Percentiles rank a stretch among this genome's conserved stretches.
Conservation (phyloP, 2,113 vertebrate genomes). For the Patagioenas fasciata region DNA sequence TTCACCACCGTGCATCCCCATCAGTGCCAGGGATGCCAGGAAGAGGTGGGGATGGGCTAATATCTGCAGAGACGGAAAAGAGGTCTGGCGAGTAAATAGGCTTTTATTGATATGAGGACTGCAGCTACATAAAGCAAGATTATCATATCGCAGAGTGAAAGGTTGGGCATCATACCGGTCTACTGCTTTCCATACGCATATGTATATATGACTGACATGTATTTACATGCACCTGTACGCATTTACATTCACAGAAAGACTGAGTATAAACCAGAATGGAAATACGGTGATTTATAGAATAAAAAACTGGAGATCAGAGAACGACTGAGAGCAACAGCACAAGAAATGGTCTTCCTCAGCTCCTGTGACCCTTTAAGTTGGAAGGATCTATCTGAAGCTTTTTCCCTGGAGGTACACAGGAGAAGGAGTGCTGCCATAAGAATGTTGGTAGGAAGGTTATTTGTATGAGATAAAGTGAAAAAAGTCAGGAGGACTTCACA, state of each 20-base stretch:
- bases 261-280: neutral
- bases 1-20: neutral
- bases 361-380: neutral
- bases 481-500: neutral
- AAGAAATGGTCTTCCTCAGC: neutral
- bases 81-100: neutral
- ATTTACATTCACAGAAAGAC: neutral
- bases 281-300: neutral
- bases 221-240: neutral
- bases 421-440: neutral
- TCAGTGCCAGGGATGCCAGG: accelerated
- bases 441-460: neutral
- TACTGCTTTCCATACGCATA: neutral
- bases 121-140: neutral
- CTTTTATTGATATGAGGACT: neutral
- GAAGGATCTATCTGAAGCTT: neutral
- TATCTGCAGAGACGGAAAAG: neutral
- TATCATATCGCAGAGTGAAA: neutral
- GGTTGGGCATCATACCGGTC: neutral
- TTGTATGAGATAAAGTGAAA: neutral
- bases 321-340: neutral
- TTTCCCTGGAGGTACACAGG: neutral
- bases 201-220: neutral
- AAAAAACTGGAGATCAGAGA: neutral
- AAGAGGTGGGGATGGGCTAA: neutral